phyloP scores from a whole-genome alignment of 2,113 vertebrate species.

The Myotis lucifugus region DNA sequence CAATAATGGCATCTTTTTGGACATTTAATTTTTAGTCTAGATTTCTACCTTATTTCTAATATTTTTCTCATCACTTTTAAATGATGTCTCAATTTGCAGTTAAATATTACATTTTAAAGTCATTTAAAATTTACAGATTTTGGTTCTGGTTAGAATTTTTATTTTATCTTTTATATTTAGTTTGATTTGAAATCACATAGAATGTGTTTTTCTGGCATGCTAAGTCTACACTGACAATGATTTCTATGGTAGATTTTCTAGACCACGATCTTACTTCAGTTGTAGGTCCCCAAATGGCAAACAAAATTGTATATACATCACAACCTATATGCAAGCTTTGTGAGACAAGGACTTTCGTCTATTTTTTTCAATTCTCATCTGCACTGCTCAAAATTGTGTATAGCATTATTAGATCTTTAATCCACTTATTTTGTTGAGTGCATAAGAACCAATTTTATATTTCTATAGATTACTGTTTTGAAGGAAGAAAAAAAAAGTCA shows the following conservation, averaged over 20 bases:
- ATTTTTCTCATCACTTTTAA: conserved; percentile 3
- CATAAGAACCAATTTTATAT: background rate
- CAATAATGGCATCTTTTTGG: background rate
- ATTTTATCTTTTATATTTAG: background rate
- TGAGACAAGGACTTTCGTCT: background rate
- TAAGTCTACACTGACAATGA: background rate
- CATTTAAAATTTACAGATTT: background rate
- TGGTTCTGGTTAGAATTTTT: background rate
- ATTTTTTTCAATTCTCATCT: background rate
- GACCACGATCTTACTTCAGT: background rate
- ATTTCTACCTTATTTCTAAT: background rate
- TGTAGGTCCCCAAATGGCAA: background rate
- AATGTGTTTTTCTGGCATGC: background rate
- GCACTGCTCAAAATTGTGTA: background rate
- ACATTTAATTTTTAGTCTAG: background rate
- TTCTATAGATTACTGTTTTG: background rate
- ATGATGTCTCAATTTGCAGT: background rate
- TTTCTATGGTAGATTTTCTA: background rate
- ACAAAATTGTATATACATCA: background rate
- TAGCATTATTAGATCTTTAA: background rate
- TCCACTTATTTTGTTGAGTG: background rate
- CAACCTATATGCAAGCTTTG: background rate
- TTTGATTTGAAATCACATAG: background rate
- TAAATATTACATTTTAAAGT: background rate
- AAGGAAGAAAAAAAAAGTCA: background rate